phyloP scores from a whole-genome alignment of 1,140 invertebrate genomes.

The Eupristina koningsbergeri region DNA sequence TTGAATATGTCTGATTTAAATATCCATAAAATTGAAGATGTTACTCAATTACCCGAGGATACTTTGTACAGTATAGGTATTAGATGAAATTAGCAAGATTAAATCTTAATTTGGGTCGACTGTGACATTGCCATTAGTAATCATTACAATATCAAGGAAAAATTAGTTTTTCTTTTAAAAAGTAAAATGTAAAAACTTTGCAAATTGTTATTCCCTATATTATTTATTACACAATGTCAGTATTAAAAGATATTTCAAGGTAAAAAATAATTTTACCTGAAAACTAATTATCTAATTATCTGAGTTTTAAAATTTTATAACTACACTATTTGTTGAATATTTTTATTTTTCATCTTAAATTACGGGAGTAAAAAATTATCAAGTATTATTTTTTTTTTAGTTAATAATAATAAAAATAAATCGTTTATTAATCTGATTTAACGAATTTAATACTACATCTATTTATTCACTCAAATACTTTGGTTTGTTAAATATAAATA shows the following conservation, averaged over 20 bases:
- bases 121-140: constrained; percentile 35
- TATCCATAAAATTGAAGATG: constrained; percentile 20
- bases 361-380: too few relatives aligned
- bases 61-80: constrained; percentile 47
- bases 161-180: constrained; percentile 20
- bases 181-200: neutral
- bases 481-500: too few relatives aligned
- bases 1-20: too few relatives aligned
- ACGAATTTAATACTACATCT: neutral
- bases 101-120: constrained; percentile 28
- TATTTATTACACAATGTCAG: neutral
- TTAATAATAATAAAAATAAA: neutral
- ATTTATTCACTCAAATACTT: neutral
- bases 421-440: neutral
- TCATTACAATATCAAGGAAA: constrained; percentile 14
- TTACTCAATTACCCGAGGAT: constrained; percentile 19
- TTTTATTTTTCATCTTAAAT: neutral
- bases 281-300: constrained; percentile 13
- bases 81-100: constrained; percentile 55
- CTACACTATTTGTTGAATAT: neutral
- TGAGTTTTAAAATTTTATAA: neutral
- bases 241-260: neutral
- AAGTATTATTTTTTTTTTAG: neutral
- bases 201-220: neutral
- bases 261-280: neutral